phyloP scores from a whole-genome alignment of 2,797 vertebrate species.

The Poecilia velifera region DNA sequence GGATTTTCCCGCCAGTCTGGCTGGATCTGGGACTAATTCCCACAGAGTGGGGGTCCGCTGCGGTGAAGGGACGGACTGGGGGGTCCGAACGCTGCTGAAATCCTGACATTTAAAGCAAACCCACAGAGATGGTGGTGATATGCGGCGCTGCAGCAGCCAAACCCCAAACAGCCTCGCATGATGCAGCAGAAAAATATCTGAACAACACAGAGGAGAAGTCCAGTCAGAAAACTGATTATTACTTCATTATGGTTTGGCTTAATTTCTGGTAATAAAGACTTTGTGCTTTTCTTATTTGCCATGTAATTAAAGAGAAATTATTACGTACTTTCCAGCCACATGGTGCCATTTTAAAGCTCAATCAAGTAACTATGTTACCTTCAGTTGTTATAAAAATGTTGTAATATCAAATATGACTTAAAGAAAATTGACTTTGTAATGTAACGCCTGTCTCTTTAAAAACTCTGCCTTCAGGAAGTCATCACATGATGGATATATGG shows the following conservation, averaged over 20 bases:
- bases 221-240: neutral
- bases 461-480: too few relatives aligned
- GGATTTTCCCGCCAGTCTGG: neutral
- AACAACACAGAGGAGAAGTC: neutral
- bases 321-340: too few relatives aligned
- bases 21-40: constrained; percentile 16
- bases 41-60: neutral
- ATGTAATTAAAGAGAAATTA: neutral
- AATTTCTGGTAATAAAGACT: neutral
- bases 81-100: constrained; percentile 23
- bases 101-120: constrained; percentile 41
- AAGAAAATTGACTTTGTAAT: too few relatives aligned
- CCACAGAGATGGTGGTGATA: constrained; percentile 52
- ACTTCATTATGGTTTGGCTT: neutral
- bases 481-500: too few relatives aligned
- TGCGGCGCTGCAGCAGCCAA: constrained; percentile 51
- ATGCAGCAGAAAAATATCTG: constrained; percentile 25
- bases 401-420: too few relatives aligned
- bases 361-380: too few relatives aligned
- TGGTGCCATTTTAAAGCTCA: too few relatives aligned
- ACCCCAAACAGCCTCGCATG: constrained; percentile 55
- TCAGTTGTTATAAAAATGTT: too few relatives aligned
- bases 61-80: neutral
- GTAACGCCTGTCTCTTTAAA: too few relatives aligned
- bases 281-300: neutral